phyloP scores from a whole-genome alignment of 2,113 vertebrate species.

The Istiophorus platypterus region DNA sequence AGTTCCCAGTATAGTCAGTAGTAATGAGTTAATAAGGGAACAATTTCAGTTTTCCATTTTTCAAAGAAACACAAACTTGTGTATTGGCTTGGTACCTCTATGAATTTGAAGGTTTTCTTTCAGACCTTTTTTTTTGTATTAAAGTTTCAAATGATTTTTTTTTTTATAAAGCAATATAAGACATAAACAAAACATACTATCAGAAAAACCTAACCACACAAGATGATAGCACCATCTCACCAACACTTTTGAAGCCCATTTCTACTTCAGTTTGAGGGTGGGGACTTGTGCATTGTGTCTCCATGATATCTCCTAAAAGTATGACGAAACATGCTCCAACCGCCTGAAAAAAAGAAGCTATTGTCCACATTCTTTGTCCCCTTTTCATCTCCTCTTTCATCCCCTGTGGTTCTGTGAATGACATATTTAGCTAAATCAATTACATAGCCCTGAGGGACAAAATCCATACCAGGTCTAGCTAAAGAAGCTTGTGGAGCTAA shows the following conservation, averaged over 20 bases:
- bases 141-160: background rate
- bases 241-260: background rate
- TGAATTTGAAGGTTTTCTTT: background rate
- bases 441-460: slow-evolving; percentile 43
- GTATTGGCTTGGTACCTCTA: no score
- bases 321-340: background rate
- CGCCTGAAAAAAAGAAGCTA: slow-evolving; percentile 1
- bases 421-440: slow-evolving; percentile 64
- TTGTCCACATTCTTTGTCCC: background rate
- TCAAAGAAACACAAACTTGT: no score
- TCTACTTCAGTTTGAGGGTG: background rate
- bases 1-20: no score
- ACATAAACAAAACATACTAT: background rate
- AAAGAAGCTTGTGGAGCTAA: slow-evolving; percentile 52
- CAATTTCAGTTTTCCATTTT: no score
- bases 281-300: background rate
- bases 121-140: no score
- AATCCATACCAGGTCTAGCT: slow-evolving; percentile 58
- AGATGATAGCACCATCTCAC: background rate
- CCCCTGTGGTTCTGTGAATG: slow-evolving; percentile 34
- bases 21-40: no score
- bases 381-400: background rate
- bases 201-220: background rate
- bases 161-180: background rate
- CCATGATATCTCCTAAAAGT: background rate